Conservation (phyloP, 1,140 invertebrate species). For the Formica selysi region DNA sequence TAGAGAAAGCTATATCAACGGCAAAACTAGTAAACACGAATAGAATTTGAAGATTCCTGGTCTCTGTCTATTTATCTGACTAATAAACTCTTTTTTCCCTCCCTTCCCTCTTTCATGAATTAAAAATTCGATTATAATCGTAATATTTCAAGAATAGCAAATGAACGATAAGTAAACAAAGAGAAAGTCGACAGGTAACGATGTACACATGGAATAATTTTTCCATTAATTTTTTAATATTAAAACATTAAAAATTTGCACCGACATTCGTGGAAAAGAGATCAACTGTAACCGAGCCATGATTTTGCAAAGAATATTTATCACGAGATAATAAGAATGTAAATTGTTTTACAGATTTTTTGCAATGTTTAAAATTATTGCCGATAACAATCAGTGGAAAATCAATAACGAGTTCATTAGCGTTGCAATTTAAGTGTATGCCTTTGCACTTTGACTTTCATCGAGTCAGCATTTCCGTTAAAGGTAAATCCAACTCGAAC, state of each 20-base stretch:
- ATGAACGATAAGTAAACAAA: not conserved
- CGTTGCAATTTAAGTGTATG: not conserved
- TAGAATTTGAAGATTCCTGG: not conserved
- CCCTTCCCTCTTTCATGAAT: not conserved
- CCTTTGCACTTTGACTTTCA: not conserved
- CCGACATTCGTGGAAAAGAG: not conserved
- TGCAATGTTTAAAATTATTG: slow-evolving; percentile 10
- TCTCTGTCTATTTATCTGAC: not conserved
- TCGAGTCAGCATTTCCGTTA: not conserved
- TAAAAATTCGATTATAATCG: not conserved
- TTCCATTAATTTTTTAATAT: not conserved
- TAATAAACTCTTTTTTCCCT: not conserved
- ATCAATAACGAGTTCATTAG: not conserved
- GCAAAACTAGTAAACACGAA: not conserved
- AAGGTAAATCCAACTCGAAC: not conserved
- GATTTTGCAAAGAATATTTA: not conserved
- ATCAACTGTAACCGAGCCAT: not conserved
- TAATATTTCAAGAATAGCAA: not conserved
- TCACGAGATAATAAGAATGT: slow-evolving; percentile 21
- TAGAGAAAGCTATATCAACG: not conserved
- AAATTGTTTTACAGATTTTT: not conserved
- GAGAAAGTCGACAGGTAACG: not conserved
- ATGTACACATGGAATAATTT: not conserved
- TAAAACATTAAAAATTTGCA: not conserved
- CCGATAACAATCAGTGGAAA: not conserved